Conservation (phyloP, 2,888 invertebrate species). For the Orthosia incerta region DNA sequence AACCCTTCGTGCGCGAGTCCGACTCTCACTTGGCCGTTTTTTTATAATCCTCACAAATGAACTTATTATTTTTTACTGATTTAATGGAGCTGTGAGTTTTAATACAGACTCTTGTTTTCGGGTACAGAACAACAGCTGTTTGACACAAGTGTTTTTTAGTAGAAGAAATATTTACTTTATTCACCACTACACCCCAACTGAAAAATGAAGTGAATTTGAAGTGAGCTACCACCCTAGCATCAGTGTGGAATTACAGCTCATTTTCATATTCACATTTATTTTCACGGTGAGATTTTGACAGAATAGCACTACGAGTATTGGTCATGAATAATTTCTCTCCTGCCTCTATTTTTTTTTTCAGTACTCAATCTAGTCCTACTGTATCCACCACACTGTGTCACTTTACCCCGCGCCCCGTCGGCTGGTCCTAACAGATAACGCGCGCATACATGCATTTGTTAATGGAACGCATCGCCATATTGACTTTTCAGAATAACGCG, state of each 20-base stretch:
- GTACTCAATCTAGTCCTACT: slow-evolving; percentile 19
- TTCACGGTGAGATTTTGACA: no score
- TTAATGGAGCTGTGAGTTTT: neutral
- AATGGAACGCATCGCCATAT: slow-evolving; percentile 67
- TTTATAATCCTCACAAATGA: no score
- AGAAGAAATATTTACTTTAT: neutral
- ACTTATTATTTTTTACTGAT: neutral
- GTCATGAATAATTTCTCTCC: no score
- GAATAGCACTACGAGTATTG: no score
- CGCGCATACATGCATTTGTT: slow-evolving; percentile 67
- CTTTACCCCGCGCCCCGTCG: slow-evolving; percentile 39
- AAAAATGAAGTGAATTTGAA: no score
- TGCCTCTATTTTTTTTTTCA: neutral
- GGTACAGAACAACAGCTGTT: neutral
- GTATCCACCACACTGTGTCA: slow-evolving; percentile 41
- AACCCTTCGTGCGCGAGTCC: no score
- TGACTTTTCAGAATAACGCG: slow-evolving; percentile 62
- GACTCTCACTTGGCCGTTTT: no score
- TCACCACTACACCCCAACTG: no score
- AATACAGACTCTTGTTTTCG: no score
- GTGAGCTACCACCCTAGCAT: no score
- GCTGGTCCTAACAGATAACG: slow-evolving; percentile 66
- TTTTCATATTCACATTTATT: no score
- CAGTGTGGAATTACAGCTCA: no score
- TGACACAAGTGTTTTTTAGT: neutral